These are phyloP conservation scores for Ennomos erosarius DNA, from an alignment of 2,888 invertebrate genomes.

Conservation along the genomic window DNA sequence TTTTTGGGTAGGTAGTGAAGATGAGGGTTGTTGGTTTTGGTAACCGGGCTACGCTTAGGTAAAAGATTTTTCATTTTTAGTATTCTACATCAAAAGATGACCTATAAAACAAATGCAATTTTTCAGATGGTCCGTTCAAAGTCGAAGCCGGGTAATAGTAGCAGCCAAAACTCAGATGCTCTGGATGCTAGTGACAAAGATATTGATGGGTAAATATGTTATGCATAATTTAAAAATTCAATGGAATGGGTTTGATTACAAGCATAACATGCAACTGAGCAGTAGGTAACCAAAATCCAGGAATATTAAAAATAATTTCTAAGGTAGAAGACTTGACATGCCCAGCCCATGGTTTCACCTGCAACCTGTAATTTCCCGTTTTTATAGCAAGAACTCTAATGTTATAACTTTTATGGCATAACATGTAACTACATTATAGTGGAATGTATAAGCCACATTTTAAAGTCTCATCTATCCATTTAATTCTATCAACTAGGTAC, in stretches of 20 bases:
- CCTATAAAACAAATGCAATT: slow-evolving; percentile 46
- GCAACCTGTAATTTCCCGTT: no score
- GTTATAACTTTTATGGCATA: no score
- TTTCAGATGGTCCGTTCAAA: slow-evolving; percentile 82
- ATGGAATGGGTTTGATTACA: slow-evolving; percentile 18
- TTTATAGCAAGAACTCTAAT: no score
- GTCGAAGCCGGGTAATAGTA: slow-evolving; percentile 69
- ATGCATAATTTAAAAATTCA: slow-evolving; percentile 19
- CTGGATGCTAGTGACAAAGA: slow-evolving; percentile 73
- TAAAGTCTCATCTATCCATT: no score
- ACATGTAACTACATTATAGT: no score
- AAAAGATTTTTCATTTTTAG: slow-evolving; percentile 16
- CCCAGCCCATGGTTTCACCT: no score
- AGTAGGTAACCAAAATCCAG: no score
- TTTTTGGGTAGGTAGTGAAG: neutral
- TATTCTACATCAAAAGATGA: neutral
- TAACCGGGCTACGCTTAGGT: slow-evolving; percentile 13
- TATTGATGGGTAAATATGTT: slow-evolving; percentile 77
- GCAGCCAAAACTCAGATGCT: slow-evolving; percentile 72
- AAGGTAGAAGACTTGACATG: no score
- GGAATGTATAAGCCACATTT: no score
- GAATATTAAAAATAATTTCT: no score
- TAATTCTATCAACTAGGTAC: no score
- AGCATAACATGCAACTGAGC: no score
- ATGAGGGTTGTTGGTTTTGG: neutral